Conservation (phyloP, 2,113 vertebrate genomes). For the Myiopsitta monachus region DNA sequence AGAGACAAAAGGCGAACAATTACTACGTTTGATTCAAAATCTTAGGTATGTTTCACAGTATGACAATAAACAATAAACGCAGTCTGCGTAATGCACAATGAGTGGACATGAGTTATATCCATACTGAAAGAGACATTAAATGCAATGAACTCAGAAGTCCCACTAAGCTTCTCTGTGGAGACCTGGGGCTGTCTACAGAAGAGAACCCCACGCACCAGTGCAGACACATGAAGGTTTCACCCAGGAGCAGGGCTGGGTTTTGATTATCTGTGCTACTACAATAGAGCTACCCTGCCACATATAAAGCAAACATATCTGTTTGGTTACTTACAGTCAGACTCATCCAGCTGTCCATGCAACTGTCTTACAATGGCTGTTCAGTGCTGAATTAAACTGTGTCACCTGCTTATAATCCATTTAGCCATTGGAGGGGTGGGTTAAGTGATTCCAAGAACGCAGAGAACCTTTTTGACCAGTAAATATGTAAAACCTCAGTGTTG, state of each 20-base stretch:
- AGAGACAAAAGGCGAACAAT: not conserved
- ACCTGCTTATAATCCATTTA: not conserved
- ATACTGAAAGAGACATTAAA: not conserved
- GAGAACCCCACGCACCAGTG: not conserved
- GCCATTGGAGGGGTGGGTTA: not conserved
- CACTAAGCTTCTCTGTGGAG: not conserved
- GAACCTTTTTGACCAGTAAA: not conserved
- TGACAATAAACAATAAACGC: not conserved
- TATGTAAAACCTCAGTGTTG: accelerated
- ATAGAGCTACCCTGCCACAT: not conserved
- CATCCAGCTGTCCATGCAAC: not conserved
- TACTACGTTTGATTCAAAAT: not conserved
- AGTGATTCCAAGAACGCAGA: not conserved
- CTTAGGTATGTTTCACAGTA: not conserved
- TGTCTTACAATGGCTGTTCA: not conserved
- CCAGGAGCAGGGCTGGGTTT: not conserved
- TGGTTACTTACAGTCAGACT: not conserved
- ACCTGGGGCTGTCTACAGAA: not conserved
- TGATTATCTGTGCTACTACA: not conserved
- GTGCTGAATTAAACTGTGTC: not conserved
- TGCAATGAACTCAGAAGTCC: not conserved
- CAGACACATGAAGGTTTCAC: not conserved
- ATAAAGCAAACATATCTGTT: not conserved
- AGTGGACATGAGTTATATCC: not conserved
- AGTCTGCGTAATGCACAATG: not conserved